Percentiles rank a stretch among this genome's conserved stretches.
Conservation (phyloP, 2,797 vertebrate species). For the Agapornis canus region DNA sequence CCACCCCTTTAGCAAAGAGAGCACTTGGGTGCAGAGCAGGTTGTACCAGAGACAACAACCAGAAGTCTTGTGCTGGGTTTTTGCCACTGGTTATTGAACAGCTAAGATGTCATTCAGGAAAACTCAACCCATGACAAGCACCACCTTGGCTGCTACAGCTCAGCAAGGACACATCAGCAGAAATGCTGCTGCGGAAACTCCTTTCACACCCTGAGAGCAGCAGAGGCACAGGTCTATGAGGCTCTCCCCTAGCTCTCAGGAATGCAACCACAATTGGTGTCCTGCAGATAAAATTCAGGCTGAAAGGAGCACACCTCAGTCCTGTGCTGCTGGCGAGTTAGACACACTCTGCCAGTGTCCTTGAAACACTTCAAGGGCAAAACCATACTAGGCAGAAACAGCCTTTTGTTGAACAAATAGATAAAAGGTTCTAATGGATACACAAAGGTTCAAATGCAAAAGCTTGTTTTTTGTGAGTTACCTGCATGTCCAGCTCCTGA, state of each 20-base stretch:
- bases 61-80: not conserved
- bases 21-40: not conserved
- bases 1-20: not conserved
- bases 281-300: not conserved
- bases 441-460: not conserved
- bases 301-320: not conserved
- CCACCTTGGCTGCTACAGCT: not conserved
- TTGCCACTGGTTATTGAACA: not conserved
- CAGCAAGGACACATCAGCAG: not conserved
- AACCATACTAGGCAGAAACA: not conserved
- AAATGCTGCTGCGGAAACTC: not conserved
- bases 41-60: not conserved
- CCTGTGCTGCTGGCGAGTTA: not conserved
- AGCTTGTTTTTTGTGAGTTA: not conserved
- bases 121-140: not conserved
- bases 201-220: not conserved
- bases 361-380: not conserved
- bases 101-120: not conserved
- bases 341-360: not conserved
- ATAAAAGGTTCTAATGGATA: not conserved
- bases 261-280: not conserved
- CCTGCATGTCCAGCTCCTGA: rapidly evolving
- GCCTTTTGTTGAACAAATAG: not conserved
- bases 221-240: rapidly evolving
- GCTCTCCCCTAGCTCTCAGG: not conserved